phyloP scores from a whole-genome alignment of 2,888 invertebrate species.

The Harpagoxenus sublaevis region DNA sequence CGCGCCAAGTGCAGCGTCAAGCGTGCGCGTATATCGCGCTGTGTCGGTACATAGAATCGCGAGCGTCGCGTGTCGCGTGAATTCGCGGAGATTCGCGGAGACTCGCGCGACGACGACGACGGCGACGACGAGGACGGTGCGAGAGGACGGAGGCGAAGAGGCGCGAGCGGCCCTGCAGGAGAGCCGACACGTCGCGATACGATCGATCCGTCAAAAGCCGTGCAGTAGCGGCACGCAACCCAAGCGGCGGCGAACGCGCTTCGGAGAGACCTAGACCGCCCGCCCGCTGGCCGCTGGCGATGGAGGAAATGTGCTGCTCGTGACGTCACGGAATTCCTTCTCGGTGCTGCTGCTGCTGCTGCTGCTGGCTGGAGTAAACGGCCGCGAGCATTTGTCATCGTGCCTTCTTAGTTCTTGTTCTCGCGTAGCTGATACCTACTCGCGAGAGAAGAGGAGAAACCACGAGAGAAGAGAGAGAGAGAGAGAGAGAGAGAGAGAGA shows the following conservation, averaged over 20 bases:
- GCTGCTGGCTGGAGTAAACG: conserved; percentile 20
- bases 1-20: no score
- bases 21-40: no score
- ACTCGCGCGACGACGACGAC: no score
- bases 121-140: neutral
- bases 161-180: conserved; percentile 31
- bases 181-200: conserved; percentile 76
- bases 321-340: conserved; percentile 63
- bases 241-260: conserved; percentile 18
- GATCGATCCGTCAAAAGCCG: conserved; percentile 71
- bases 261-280: conserved; percentile 3
- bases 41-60: no score
- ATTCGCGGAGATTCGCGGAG: no score
- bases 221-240: conserved; percentile 31
- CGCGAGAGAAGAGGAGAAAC: neutral
- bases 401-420: conserved; percentile 40
- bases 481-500: neutral
- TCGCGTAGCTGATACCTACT: neutral
- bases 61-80: no score
- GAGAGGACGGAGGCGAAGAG: conserved; percentile 36
- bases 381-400: conserved; percentile 44
- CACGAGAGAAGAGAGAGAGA: neutral
- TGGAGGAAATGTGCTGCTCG: conserved; percentile 69
- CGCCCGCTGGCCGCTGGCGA: neutral
- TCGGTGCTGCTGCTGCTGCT: neutral